These are phyloP conservation scores for Melanostoma scalare DNA, from an alignment of 2,888 invertebrate species.

Conservation along the genomic window DNA sequence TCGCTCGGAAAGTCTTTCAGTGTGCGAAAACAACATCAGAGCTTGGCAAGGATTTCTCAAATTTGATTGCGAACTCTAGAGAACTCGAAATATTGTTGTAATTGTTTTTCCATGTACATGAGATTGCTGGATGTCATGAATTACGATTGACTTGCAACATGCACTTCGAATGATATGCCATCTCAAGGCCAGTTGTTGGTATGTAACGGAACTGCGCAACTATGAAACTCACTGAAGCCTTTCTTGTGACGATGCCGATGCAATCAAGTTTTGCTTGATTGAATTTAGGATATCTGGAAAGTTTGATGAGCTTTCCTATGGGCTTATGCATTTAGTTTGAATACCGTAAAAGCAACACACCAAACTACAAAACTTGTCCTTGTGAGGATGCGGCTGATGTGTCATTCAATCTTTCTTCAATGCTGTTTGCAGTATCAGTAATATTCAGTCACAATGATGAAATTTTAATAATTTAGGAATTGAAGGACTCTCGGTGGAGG, in stretches of 20 bases:
- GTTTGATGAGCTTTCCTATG: constrained; percentile 27
- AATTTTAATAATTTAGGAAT: constrained; percentile 54
- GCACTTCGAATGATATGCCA: constrained; percentile 39
- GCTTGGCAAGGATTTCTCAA: constrained; percentile 36
- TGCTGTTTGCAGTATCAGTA: constrained; percentile 23
- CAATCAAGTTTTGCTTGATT: constrained; percentile 69
- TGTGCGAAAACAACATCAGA: not conserved
- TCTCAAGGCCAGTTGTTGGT: constrained; percentile 43
- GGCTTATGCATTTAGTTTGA: constrained; percentile 1
- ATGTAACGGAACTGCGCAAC: constrained; percentile 25
- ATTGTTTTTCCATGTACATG: constrained; percentile 70
- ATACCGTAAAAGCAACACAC: constrained; percentile 40
- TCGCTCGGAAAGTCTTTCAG: constrained; percentile 21
- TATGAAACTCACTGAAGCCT: constrained; percentile 9
- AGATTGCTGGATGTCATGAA: constrained; percentile 65
- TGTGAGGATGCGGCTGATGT: too few species aligned
- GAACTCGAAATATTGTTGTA: constrained; percentile 67
- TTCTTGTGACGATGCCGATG: constrained; percentile 37
- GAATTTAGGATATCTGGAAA: constrained; percentile 57
- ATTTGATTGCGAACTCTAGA: constrained; percentile 46
- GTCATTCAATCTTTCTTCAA: not conserved
- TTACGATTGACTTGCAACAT: constrained; percentile 63
- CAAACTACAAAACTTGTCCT: not conserved
- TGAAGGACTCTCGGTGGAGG: constrained; percentile 25
- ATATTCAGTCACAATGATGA: constrained; percentile 55